Evolutionary conservation across 1,140 invertebrate genomes (phyloP).

Genomic region (Halesus radiatus): DNA sequence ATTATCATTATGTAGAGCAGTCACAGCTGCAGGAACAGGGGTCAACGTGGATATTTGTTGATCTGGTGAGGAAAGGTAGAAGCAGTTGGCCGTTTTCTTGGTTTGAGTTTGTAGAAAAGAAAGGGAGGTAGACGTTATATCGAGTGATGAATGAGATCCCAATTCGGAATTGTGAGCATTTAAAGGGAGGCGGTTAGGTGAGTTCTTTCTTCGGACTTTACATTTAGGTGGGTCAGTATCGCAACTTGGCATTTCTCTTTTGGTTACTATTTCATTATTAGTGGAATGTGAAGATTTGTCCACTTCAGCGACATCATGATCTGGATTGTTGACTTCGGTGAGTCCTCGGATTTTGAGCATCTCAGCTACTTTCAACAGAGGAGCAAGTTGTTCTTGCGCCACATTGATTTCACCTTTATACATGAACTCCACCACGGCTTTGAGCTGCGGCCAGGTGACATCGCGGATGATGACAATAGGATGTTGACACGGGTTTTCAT

Average conservation of each 20-base stretch:
- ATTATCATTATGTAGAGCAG: neutral
- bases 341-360: constrained; percentile 87
- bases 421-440: constrained; percentile 92
- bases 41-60: neutral
- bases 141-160: constrained; percentile 19
- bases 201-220: constrained; percentile 31
- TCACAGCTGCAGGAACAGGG: neutral
- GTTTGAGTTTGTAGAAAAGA: constrained; percentile 22
- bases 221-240: constrained; percentile 12
- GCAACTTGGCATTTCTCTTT: constrained; percentile 22
- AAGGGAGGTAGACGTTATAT: constrained; percentile 4
- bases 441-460: constrained; percentile 87
- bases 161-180: constrained; percentile 4
- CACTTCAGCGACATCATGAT: constrained; percentile 56
- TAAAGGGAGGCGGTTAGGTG: neutral
- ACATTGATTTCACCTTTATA: constrained; percentile 94
- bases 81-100: constrained; percentile 5
- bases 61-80: neutral
- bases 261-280: constrained; percentile 12
- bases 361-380: constrained; percentile 87
- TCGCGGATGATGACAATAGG: constrained; percentile 92
- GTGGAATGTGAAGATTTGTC: constrained; percentile 19
- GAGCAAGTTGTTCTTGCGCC: constrained; percentile 89
- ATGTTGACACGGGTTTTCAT: constrained; percentile 91
- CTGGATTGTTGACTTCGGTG: constrained; percentile 85